These are phyloP conservation scores for Phoeniculus purpureus DNA, from an alignment of 2,797 vertebrate species.

Conservation along the genomic window DNA sequence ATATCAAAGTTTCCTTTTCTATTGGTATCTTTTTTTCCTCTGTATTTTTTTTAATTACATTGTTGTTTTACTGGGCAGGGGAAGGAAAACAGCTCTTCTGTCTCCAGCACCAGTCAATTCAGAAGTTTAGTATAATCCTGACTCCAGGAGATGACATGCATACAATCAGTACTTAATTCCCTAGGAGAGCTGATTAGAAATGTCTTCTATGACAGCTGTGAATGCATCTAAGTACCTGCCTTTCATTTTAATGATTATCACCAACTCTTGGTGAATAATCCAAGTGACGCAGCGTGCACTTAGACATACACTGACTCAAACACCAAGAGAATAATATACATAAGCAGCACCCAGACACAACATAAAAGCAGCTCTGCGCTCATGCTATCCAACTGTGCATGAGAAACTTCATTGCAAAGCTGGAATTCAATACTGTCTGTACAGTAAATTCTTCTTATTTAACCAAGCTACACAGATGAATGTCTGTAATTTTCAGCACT, in stretches of 20 bases:
- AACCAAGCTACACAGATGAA: neutral
- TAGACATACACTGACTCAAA: neutral
- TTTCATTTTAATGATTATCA: neutral
- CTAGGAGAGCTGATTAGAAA: neutral
- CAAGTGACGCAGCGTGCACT: neutral
- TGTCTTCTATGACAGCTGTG: neutral
- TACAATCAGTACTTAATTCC: neutral
- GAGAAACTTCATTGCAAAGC: neutral
- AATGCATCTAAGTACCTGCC: neutral
- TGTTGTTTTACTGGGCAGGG: neutral
- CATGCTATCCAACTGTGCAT: neutral
- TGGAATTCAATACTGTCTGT: neutral
- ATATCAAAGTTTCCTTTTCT: neutral
- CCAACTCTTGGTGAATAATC: neutral
- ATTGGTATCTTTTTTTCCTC: neutral
- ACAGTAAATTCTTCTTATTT: neutral
- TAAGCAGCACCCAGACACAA: neutral
- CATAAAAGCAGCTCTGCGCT: neutral
- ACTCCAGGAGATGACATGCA: neutral
- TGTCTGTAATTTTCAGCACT: constrained; percentile 9
- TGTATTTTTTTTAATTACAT: neutral
- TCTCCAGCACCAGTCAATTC: neutral
- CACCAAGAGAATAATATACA: neutral
- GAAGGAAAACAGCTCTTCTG: neutral
- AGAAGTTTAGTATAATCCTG: neutral